Evolutionary conservation across 2,113 vertebrate species (phyloP).

Genomic region (Solea solea): DNA sequence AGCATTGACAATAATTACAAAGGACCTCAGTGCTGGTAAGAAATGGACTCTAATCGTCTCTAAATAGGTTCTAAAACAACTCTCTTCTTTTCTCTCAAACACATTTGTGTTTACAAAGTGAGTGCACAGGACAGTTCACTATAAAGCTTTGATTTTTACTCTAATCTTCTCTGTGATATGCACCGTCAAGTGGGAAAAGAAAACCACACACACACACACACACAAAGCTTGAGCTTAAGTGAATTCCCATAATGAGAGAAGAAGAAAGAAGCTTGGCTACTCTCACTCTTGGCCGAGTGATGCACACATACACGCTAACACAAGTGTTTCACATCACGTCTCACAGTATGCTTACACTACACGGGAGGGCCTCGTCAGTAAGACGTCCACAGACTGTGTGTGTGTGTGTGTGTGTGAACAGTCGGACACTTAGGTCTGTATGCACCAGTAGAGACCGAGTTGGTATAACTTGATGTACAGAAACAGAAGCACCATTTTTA

Average conservation of each 20-base stretch:
- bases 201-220: slow-evolving; percentile 17
- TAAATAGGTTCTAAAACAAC: slow-evolving; percentile 56
- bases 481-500: slow-evolving; percentile 71
- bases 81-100: slow-evolving; percentile 39
- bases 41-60: slow-evolving; percentile 60
- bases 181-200: slow-evolving; percentile 30
- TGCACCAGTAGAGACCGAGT: slow-evolving; percentile 52
- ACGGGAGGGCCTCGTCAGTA: slow-evolving; percentile 22
- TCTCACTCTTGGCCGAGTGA: slow-evolving; percentile 21
- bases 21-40: slow-evolving; percentile 81
- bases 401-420: slow-evolving; percentile 46
- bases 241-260: slow-evolving; percentile 36
- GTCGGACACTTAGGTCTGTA: slow-evolving; percentile 43
- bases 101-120: slow-evolving; percentile 44
- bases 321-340: slow-evolving; percentile 54
- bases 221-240: slow-evolving; percentile 46
- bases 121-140: slow-evolving; percentile 64
- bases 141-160: slow-evolving; percentile 74
- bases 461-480: slow-evolving; percentile 25
- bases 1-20: slow-evolving; percentile 74
- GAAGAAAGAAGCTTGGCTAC: slow-evolving; percentile 43
- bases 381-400: slow-evolving; percentile 42
- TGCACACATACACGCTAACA: slow-evolving; percentile 24
- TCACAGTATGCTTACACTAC: slow-evolving; percentile 38
- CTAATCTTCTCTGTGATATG: slow-evolving; percentile 66